These are phyloP conservation scores for Lepidurus arcticus DNA, from an alignment of 1,140 invertebrate genomes.

Conservation along the genomic window DNA sequence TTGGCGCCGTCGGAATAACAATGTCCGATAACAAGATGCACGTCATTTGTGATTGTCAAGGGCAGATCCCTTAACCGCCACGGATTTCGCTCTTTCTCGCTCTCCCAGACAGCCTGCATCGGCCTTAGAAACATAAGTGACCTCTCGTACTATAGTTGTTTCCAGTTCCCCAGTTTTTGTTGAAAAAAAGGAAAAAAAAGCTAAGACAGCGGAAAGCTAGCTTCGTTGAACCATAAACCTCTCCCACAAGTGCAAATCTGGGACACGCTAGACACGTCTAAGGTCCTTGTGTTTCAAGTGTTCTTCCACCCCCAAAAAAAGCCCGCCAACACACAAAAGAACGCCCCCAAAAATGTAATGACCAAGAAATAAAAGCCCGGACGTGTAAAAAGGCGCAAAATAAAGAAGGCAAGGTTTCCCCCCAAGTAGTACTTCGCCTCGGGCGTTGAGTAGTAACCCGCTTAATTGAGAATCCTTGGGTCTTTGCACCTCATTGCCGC, in stretches of 20 bases:
- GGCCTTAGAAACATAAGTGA: constrained; percentile 10
- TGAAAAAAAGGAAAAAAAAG: background rate
- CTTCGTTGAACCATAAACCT: background rate
- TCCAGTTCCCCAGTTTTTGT: background rate
- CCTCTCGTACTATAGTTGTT: background rate
- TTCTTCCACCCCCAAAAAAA: background rate
- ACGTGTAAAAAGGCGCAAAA: background rate
- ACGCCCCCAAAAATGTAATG: background rate
- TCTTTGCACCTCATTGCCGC: constrained; percentile 3
- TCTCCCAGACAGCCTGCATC: background rate
- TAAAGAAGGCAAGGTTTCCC: background rate
- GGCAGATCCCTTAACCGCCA: constrained; percentile 4
- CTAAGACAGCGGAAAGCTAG: background rate
- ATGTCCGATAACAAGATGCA: constrained; percentile 21
- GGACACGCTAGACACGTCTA: constrained; percentile 13
- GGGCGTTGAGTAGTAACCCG: background rate
- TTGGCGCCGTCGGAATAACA: constrained; percentile 18
- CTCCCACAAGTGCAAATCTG: constrained; percentile 13
- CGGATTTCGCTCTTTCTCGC: background rate
- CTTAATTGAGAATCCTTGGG: constrained; percentile 3
- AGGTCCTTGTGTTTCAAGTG: constrained; percentile 16
- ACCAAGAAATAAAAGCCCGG: background rate
- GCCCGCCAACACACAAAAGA: background rate
- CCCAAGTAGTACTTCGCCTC: background rate
- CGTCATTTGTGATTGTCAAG: constrained; percentile 19